Base-by-base conservation (phyloP, 2,888 invertebrate genomes). In the Pinctada fucata region DNA sequence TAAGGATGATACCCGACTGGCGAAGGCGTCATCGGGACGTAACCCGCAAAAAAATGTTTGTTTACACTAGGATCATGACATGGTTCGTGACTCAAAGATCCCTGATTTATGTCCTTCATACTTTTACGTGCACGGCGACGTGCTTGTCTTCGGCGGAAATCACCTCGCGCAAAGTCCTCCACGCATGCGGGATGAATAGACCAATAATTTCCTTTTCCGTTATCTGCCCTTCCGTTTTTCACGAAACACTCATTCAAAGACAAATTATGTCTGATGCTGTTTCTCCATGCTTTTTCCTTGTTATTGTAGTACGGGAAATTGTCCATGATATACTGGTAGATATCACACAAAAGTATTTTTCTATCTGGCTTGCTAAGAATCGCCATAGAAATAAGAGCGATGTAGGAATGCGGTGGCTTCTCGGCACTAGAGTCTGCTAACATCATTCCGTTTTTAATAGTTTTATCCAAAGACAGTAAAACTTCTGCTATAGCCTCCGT, bases 121-220 rank as follows among this genome's bases (percentile, higher is more conserved):
- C 81, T 80, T 51, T 87, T 88, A n/a, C 89, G 81, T 3, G 89
- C 98, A 93, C 98, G 97, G 47, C 99, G 94, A 91, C 99, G 98
- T 0, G 99, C 99, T 92, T 98, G 98, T 72, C 99, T 95, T 69
- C 99, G 94, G 31, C 99, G 94, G 91, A 99, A 99, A 90, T 99
- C 99, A 0, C 99, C 99, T 88, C 97, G 97, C 48, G 97, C 95
- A 92, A 99, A 99, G 92, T 99, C 99, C 52, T 98, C 97, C 45
- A 98, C 94, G 92, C 99, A 99, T 0, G 99, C 99, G 0, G 98
- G 98, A 92, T 99, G 99, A 76, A 99, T 97, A 6, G 98, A 97
- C 99, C 99, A 99, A 91, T 97, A 99, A 92, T 99, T 98, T 0
- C 99, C 99, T 64, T 92, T 99, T 98, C 0, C 99, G 92, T 99